A percentile compares a stretch with the other conserved stretches of the same genome.
phyloP scores from a whole-genome alignment of 2,888 invertebrate genomes.

The Petrophora chlorosata region DNA sequence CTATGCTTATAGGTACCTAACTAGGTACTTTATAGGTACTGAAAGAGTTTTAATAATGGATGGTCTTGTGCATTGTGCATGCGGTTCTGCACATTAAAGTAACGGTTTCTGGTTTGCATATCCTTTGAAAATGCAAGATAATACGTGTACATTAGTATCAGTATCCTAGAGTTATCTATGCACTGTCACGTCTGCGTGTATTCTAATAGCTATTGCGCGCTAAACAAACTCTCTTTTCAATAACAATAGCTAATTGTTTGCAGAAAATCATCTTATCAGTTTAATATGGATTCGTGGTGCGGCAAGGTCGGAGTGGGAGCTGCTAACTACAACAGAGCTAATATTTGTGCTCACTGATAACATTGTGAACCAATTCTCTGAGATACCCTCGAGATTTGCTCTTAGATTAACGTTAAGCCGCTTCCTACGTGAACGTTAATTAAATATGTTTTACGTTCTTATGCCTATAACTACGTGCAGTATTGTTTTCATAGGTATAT shows the following conservation, averaged over 20 bases:
- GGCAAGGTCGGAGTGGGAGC: constrained; percentile 68
- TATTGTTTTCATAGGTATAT: constrained; percentile 24
- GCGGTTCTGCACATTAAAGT: no score
- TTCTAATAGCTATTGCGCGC: background rate
- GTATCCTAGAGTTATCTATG: constrained; percentile 10
- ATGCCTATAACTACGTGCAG: constrained; percentile 39
- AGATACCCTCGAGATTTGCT: constrained; percentile 77
- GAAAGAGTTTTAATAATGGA: no score
- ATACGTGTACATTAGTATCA: background rate
- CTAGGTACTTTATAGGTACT: no score
- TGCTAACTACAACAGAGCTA: constrained; percentile 68
- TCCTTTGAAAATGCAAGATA: constrained; percentile 16
- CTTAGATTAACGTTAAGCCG: constrained; percentile 76
- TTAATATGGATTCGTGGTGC: constrained; percentile 58
- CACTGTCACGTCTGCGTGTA: constrained; percentile 11
- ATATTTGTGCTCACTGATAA: constrained; percentile 78
- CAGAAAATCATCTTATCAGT: constrained; percentile 54
- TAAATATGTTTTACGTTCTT: constrained; percentile 55
- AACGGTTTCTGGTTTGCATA: constrained; percentile 11
- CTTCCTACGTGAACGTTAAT: constrained; percentile 57
- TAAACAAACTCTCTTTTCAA: constrained; percentile 51
- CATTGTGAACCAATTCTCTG: constrained; percentile 78
- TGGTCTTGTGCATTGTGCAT: no score
- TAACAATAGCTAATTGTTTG: constrained; percentile 56
- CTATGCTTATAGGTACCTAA: no score